Evolutionary conservation across 2,888 invertebrate species (phyloP), one percentile per base, ranked within the genome.

Genomic region (Brenthis hecate): DNA sequence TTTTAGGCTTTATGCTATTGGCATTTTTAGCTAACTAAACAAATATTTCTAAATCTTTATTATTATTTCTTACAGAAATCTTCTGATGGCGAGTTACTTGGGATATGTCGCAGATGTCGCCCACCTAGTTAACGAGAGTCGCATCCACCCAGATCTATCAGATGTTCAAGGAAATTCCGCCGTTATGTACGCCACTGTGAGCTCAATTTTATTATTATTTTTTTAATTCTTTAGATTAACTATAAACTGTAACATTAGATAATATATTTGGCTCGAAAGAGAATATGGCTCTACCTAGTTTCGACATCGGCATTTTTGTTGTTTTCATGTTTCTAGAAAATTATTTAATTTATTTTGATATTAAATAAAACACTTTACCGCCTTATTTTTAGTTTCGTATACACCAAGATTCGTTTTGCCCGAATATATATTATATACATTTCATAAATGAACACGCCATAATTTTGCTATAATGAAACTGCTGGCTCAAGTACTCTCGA

Each of bases 111-210:
- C 67, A 3, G 79, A 78, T 63, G 88, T 93, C 23, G 81, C 84
- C 4, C 78, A 85, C 66, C 80, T 93, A 28, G 76, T 94, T 43
- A 87, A 87, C 64, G 85, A 87, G 61, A 70, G 77, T 16, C 79
- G 88, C 56, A 81, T 94, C 13, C 77, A 92, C 76, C 91, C 94
- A 3, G 90, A 94, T 75, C 72, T 94, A 16, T 79, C 91, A 3
- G 94, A 94, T 77, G 78, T 82, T 13, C 83, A 84, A 75, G 94
- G 94, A 13, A 94, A 94, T 76, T 88, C 91, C 13, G 92, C 90
- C 14, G 56, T 94, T 13, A 93, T 94, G 83, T 94, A 93, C 72
- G 94, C 94, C n/a, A 78, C 87, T 8, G 89, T 92, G 70, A 86
- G 89, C 82, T n/a, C 19, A 14, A 36, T 43, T 48, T 8, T 64